Evolutionary conservation across 92 coral and sea anemone genomes (phyloP).

Genomic region (Palythoa caribaeorum): DNA sequence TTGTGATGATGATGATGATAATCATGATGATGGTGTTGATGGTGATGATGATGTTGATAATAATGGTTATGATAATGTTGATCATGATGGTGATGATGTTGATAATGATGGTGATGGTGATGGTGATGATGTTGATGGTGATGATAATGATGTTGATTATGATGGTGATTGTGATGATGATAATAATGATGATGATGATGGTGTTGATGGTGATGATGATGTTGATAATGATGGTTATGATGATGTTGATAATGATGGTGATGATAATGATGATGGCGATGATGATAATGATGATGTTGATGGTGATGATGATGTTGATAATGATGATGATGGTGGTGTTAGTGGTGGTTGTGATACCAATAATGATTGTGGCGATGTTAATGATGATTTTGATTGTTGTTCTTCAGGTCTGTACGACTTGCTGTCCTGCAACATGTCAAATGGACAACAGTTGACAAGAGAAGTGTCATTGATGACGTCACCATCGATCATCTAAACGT

Average conservation of each 20-base stretch:
- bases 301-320: background rate
- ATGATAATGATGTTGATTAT: too few relatives aligned
- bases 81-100: too few relatives aligned
- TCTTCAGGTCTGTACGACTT: slow-evolving; percentile 78
- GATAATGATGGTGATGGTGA: too few relatives aligned
- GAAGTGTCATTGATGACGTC: slow-evolving; percentile 72
- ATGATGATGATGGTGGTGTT: background rate
- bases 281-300: background rate
- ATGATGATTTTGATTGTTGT: background rate
- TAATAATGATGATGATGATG: background rate
- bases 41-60: too few relatives aligned
- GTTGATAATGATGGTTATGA: background rate
- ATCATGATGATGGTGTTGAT: too few relatives aligned
- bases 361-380: background rate
- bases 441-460: slow-evolving; percentile 87
- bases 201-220: background rate
- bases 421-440: slow-evolving; percentile 84
- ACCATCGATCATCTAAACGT: slow-evolving; percentile 74
- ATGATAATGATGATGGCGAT: background rate
- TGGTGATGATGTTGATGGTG: too few relatives aligned
- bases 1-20: too few relatives aligned
- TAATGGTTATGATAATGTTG: too few relatives aligned
- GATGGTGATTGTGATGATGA: too few relatives aligned
- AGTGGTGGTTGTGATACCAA: background rate
- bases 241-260: background rate